Evolutionary conservation across 1,140 invertebrate species (phyloP).

Genomic region (Heterodera schachtii): DNA sequence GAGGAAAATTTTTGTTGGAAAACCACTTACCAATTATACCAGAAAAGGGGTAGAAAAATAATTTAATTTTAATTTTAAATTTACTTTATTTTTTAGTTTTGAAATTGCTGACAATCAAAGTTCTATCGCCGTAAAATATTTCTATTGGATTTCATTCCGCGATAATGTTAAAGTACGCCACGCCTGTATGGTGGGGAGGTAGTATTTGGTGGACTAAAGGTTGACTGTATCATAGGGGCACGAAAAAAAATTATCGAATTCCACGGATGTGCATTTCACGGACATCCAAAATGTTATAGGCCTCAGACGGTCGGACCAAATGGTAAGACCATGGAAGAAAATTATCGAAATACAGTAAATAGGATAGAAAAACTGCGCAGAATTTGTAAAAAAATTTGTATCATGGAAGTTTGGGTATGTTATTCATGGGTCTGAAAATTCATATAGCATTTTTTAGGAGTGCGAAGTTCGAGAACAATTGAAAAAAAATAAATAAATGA

Average conservation of each 20-base stretch:
- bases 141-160: not conserved
- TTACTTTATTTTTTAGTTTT: not conserved
- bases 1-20: not conserved
- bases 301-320: not conserved
- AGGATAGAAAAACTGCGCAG: not conserved
- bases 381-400: not conserved
- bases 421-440: not conserved
- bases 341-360: not conserved
- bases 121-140: constrained; percentile 1
- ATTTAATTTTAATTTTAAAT: too few relatives aligned
- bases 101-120: constrained; percentile 21
- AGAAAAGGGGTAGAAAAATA: not conserved
- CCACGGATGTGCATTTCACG: constrained; percentile 13
- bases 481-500: constrained; percentile 16
- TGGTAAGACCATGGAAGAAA: not conserved
- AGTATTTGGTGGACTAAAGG: not conserved
- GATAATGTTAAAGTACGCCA: not conserved
- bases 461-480: not conserved
- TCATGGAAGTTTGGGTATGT: not conserved
- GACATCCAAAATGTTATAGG: not conserved
- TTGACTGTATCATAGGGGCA: not conserved
- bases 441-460: not conserved
- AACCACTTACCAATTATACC: not conserved
- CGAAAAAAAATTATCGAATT: not conserved
- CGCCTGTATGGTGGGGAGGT: not conserved